Evolutionary conservation across 1,140 invertebrate species (phyloP), one percentile per base, ranked within the genome.

Genomic region (Fopius arisanus): DNA sequence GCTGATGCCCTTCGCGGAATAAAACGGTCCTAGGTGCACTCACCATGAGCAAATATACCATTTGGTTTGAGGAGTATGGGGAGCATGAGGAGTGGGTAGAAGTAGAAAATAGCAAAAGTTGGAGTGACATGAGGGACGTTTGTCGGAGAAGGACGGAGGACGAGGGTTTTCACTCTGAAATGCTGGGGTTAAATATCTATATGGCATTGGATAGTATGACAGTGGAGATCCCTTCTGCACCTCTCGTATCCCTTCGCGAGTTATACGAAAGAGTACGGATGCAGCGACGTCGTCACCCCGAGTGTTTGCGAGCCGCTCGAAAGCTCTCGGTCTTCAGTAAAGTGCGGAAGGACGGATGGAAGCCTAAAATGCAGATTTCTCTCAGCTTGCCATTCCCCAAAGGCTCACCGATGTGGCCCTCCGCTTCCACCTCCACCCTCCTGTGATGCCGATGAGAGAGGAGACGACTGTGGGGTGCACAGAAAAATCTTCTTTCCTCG

Each of bases 341-440:
- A 79, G 80, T 77, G 77, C 75, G 77, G 26, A 76, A 79, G 78
- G 79, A 80, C 80, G 78, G 79, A 84, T 81, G 78, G 80, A 82
- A 85, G 83, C 67, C 81, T 85, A 82, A 87, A 88, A 88, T 87
- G 86, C 84, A 88, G 86, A 88, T 88, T 88, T 83, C 54, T 59
- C 65, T 72, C n/a, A n/a, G n/a, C 29, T 37, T 73, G 66, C 16
- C 72, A 74, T 37, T 65, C 72, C 70, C 68, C 65, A 65, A 72
- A 75, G 54, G 54, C 67, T 51, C 59, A 68, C 59, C 43, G 14
- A 48, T 43, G 43, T 31, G 31, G 23, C 23, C 28, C 29, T 31
- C 37, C 26, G 23, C 10, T 29, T 63, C 59, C 62, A 3, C 9
- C 62, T 65, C 7, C 33, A 43, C 28, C 4, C 26, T 41, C 21